Evolutionary conservation across 2,797 vertebrate species (phyloP).

Genomic region (Cyclura pinguis): DNA sequence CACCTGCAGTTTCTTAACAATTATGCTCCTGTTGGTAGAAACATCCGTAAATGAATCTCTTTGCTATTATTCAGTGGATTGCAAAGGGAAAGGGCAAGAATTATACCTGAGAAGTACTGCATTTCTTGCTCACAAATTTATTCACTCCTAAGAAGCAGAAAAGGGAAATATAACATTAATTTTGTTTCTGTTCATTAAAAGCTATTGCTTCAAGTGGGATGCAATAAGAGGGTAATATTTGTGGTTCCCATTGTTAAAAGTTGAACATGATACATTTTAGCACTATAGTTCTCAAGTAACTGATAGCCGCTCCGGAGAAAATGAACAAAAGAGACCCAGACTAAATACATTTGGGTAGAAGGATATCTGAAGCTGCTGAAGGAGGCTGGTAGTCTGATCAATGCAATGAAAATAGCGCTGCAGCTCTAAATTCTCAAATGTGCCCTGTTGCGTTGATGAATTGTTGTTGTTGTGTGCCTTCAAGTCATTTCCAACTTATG

Average conservation of each 20-base stretch:
- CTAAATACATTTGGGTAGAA: constrained; percentile 21
- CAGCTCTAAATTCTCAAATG: background rate
- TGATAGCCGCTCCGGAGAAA: constrained; percentile 24
- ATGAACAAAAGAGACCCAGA: constrained; percentile 12
- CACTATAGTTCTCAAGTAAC: constrained; percentile 32
- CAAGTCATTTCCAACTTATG: no score
- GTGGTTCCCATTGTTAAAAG: fast-evolving
- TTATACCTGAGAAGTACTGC: background rate
- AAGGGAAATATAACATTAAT: background rate
- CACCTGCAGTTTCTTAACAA: constrained; percentile 52
- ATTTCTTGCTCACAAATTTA: background rate
- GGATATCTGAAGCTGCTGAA: background rate
- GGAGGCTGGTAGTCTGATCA: background rate
- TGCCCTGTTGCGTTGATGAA: constrained; percentile 15
- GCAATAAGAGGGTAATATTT: background rate
- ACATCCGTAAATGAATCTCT: constrained; percentile 46
- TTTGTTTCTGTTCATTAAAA: constrained; percentile 32
- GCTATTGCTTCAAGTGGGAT: constrained; percentile 20
- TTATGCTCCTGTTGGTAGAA: constrained; percentile 42
- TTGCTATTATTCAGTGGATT: constrained; percentile 43
- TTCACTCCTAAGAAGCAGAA: constrained; percentile 42
- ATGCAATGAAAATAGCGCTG: background rate
- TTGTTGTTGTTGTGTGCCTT: no score
- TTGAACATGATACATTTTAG: constrained; percentile 25
- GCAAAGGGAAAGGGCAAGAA: constrained; percentile 17